Percentiles rank a stretch among this genome's conserved stretches.
Evolutionary conservation across 1,140 invertebrate genomes (phyloP).

Genomic region (Mamestra configurata): DNA sequence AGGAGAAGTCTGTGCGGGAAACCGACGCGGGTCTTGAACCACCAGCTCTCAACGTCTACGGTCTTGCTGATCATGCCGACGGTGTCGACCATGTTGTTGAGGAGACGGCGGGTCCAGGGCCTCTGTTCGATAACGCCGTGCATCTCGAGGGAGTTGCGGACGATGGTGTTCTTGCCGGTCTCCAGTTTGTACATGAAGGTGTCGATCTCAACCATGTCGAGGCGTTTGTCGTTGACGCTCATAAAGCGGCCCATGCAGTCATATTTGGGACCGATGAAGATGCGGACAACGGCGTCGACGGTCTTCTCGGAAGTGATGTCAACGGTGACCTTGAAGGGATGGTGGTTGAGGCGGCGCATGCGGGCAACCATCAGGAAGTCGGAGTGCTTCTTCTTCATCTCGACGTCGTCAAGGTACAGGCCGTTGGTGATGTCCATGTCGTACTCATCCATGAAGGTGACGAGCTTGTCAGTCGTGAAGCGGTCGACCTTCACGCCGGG

Average conservation of each 20-base stretch:
- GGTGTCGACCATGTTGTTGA: slow-evolving; percentile 81
- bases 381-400: slow-evolving; percentile 82
- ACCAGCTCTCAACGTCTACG: slow-evolving; percentile 86
- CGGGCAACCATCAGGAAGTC: slow-evolving; percentile 80
- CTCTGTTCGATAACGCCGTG: slow-evolving; percentile 77
- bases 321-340: slow-evolving; percentile 89
- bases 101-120: slow-evolving; percentile 72
- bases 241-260: slow-evolving; percentile 87
- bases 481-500: slow-evolving; percentile 90
- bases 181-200: slow-evolving; percentile 90
- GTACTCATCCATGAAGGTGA: slow-evolving; percentile 92
- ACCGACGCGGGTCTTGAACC: slow-evolving; percentile 88
- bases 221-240: slow-evolving; percentile 88
- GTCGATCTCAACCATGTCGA: slow-evolving; percentile 90
- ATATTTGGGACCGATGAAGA: slow-evolving; percentile 89
- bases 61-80: slow-evolving; percentile 72
- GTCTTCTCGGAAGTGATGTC: slow-evolving; percentile 88
- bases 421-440: slow-evolving; percentile 91
- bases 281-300: slow-evolving; percentile 87
- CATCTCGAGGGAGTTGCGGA: slow-evolving; percentile 80
- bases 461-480: slow-evolving; percentile 89
- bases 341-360: slow-evolving; percentile 88
- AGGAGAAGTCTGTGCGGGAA: slow-evolving; percentile 90
- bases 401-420: slow-evolving; percentile 79
- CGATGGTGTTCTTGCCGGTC: slow-evolving; percentile 90